Evolutionary conservation across 2,113 vertebrate genomes (phyloP).

Genomic region (Clarias batrachus): DNA sequence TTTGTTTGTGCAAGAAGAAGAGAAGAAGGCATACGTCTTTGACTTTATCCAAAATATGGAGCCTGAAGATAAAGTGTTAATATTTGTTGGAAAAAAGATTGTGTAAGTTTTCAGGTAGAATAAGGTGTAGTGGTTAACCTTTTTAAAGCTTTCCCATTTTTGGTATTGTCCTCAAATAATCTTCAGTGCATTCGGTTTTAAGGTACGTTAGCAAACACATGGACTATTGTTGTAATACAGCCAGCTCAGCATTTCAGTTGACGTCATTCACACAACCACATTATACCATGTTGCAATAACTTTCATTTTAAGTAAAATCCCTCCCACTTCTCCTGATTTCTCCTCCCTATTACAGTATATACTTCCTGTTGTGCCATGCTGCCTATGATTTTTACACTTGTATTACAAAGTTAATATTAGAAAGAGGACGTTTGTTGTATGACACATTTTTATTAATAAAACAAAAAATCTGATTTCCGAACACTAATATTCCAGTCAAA

Average conservation of each 20-base stretch:
- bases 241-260: background rate
- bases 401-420: background rate
- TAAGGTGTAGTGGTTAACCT: background rate
- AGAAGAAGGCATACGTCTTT: slow-evolving; percentile 82
- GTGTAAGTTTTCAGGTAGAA: slow-evolving; percentile 71
- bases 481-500: too few relatives aligned
- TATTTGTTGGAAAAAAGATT: slow-evolving; percentile 93
- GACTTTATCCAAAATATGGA: slow-evolving; percentile 83
- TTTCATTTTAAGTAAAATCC: background rate
- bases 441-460: too few relatives aligned
- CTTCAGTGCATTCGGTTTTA: background rate
- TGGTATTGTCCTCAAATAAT: background rate
- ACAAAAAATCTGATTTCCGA: too few relatives aligned
- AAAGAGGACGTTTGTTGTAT: background rate
- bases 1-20: slow-evolving; percentile 82
- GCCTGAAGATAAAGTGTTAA: slow-evolving; percentile 85
- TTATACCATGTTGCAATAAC: background rate
- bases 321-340: background rate
- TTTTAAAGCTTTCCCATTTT: background rate
- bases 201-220: background rate
- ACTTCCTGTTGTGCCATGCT: too few relatives aligned
- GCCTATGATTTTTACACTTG: background rate
- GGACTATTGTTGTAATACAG: background rate
- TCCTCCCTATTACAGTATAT: background rate
- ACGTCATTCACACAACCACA: too few relatives aligned